phyloP scores from a whole-genome alignment of 35 echinoderm and acorn worm genomes.

The Diadema setosum region DNA sequence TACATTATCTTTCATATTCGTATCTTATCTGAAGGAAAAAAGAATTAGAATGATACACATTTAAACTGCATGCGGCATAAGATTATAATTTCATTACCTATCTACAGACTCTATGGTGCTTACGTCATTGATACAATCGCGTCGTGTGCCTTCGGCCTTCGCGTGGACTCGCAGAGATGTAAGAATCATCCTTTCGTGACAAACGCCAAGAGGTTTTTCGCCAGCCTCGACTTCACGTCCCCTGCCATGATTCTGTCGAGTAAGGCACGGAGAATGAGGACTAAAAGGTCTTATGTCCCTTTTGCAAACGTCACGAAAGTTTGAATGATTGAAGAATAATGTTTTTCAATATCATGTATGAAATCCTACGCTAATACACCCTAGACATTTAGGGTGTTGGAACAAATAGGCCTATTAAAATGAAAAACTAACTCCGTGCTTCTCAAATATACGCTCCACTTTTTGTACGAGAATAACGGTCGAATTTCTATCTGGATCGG shows the following conservation, averaged over 20 bases:
- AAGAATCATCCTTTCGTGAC: slow-evolving; percentile 78
- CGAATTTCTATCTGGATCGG: too few species aligned
- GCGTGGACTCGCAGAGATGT: slow-evolving; percentile 65
- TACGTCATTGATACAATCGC: slow-evolving; percentile 81
- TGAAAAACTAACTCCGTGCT: too few species aligned
- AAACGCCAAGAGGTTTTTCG: slow-evolving; percentile 36
- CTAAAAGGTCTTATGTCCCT: too few species aligned
- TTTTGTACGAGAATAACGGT: too few species aligned
- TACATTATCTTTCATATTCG: not conserved
- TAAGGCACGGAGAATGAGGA: too few species aligned
- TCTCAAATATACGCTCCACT: too few species aligned
- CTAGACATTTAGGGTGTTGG: too few species aligned
- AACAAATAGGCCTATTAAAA: too few species aligned
- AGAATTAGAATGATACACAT: not conserved
- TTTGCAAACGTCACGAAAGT: too few species aligned
- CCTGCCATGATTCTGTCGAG: not conserved
- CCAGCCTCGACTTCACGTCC: not conserved
- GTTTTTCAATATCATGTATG: too few species aligned
- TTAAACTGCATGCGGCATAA: not conserved
- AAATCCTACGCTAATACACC: too few species aligned
- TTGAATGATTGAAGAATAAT: too few species aligned
- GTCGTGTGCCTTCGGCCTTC: slow-evolving; percentile 56
- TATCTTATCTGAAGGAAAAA: not conserved
- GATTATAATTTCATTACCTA: not conserved
- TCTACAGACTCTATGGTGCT: slow-evolving; percentile 50